Evolutionary conservation across 2,113 vertebrate species (phyloP), one percentile per base, ranked within the genome.

Genomic region (Notiomystis cincta): DNA sequence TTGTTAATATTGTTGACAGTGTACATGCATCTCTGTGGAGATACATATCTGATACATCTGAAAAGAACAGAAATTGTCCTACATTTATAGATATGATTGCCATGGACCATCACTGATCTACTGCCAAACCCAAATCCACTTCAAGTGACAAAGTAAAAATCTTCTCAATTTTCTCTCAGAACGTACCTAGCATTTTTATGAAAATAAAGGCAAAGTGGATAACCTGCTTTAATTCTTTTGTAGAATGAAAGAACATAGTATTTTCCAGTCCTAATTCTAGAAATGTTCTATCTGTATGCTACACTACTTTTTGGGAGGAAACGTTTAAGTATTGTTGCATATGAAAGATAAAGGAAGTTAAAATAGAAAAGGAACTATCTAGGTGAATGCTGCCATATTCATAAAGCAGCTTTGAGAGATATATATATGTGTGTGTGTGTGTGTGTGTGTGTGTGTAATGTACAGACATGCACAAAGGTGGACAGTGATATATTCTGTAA

Each of bases 41-140:
- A 76, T 82, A 67, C 23, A 21, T 14, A 31, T 13, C n/a, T n/a
- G n/a, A n/a, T n/a, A n/a, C n/a, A 89, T 22, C 38, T 57, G 48
- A 79, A 85, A 82, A 80, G 82, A 82, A 73, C n/a, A 33, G 92
- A 87, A 87, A 48, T 57, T 57, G 19, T 45, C 24, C 42, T 69
- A 35, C 38, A 35, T 85, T 89, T 95, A 50, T 11, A 80, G 23
- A 37, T 58, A 71, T 58, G 45, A 73, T 37, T 73, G 42, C 54
- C 65, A 89, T 45, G 42, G 33, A 45, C 30, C 54, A 40, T 65
- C 66, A 76, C 8, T 42, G 35, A 61, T 76, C 24, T 87, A 20
- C 42, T 58, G 95, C 27, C 35, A 93, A 89, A 87, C 27, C 20
- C 62, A 83, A 86, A 87, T 58, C 70, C 83, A 85, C 57, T 79